phyloP scores from a whole-genome alignment of 2,113 vertebrate species.

The Talpa occidentalis region DNA sequence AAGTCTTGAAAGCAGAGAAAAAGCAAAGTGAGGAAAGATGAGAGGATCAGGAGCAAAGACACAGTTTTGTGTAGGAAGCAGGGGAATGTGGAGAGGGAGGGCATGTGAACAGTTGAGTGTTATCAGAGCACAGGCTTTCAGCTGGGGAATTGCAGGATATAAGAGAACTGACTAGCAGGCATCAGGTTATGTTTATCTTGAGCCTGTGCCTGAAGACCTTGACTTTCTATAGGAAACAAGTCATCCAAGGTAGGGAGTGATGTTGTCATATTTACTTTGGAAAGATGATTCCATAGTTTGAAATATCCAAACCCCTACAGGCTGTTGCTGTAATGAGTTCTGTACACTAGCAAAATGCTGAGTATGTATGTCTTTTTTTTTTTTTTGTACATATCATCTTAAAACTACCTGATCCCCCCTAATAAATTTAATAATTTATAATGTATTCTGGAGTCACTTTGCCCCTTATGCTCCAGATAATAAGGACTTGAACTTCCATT shows the following conservation, averaged over 20 bases:
- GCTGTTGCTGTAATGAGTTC: neutral
- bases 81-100: rapidly evolving
- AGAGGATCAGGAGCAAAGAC: neutral
- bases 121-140: neutral
- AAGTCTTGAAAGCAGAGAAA: neutral
- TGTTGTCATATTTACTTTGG: neutral
- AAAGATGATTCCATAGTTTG: neutral
- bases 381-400: neutral
- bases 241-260: neutral
- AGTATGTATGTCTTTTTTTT: no score
- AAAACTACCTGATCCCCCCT: neutral
- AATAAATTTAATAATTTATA: neutral
- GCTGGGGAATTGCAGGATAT: neutral
- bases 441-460: neutral
- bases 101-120: neutral
- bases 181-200: neutral
- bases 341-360: neutral
- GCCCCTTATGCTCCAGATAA: neutral
- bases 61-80: neutral
- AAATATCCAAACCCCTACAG: neutral
- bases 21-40: neutral
- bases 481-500: neutral
- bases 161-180: neutral
- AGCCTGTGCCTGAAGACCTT: neutral
- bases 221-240: neutral